phyloP scores from a whole-genome alignment of 1,140 invertebrate species.

The Gonatopus flavifemur region DNA sequence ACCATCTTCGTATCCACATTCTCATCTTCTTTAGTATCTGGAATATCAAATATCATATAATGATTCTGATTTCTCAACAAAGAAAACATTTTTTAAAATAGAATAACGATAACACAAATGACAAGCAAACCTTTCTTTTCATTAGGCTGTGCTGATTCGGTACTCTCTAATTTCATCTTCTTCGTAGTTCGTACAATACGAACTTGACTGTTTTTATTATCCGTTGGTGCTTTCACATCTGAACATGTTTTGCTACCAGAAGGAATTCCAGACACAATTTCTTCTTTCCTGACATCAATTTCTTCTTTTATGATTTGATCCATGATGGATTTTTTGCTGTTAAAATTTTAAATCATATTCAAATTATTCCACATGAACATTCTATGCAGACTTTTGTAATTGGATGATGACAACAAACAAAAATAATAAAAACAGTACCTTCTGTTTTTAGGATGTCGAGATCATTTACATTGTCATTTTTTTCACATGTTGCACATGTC shows the following conservation, averaged over 20 bases:
- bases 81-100: conserved; percentile 2
- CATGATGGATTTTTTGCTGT: too few species aligned
- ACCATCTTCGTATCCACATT: conserved; percentile 51
- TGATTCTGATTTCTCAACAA: background rate
- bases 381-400: too few species aligned
- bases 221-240: conserved; percentile 25
- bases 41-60: background rate
- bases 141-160: conserved; percentile 21
- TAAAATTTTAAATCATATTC: too few species aligned
- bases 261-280: too few species aligned
- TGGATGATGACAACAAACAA: too few species aligned
- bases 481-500: too few species aligned
- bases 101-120: background rate
- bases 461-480: too few species aligned
- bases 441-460: too few species aligned
- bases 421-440: too few species aligned
- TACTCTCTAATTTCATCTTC: conserved; percentile 41
- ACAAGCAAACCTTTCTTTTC: conserved; percentile 47
- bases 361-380: too few species aligned
- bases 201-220: conserved; percentile 40
- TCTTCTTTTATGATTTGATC: too few species aligned
- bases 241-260: conserved; percentile 9
- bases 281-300: too few species aligned
- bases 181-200: conserved; percentile 48
- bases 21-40: conserved; percentile 54